Base-by-base conservation (phyloP, 2,888 invertebrate species). In the Campopleginae sp. region DNA sequence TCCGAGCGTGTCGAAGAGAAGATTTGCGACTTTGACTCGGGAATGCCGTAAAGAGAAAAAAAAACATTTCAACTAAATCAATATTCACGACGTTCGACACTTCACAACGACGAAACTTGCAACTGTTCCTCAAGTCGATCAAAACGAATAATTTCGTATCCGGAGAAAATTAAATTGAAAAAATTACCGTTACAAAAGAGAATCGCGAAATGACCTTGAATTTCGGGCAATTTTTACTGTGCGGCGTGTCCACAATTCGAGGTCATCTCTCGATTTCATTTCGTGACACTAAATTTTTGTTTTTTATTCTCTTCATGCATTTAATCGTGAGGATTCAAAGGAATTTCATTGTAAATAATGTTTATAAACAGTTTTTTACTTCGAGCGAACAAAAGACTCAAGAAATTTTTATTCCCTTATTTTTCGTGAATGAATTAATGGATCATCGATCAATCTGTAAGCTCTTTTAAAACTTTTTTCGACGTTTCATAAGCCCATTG, bases 1-100 rank as follows among this genome's bases (percentile, higher is more conserved):
- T 38, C 23, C 46, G 78, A 79, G 68, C 61, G 46, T 38, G 66
- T 66, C 38, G 54, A 74, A 68, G 44, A 48, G 77, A 82, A 63
- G 70, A 77, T 68, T 77, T 31, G 71, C 84, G 68, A 77, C 33
- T 70, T 42, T 74, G 58, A 31, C 38, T 31, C 27, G 54, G 27
- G 19, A 79, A 74, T 75, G 31, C 10, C 38, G 38, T 66, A n/a
- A 74, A 42, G 70, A 84, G 63, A 58, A 12, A n/a, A n/a, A 70
- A 38, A 42, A 70, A 23, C 33, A 61, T 54, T 23, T 23, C 0
- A 33, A 65, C 44, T 54, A 66, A 80, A 23, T 72, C 38, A n/a
- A 58, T 70, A 42, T 31, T 42, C 44, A 33, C 46, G 46, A 46
- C 23, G 23, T 66, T 74, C 12, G 23, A 42, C n/a, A 14, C 27